A percentile compares a stretch with the other conserved stretches of the same genome.
Evolutionary conservation across 2,888 invertebrate genomes (phyloP).

Genomic region (Drosophila greeni): DNA sequence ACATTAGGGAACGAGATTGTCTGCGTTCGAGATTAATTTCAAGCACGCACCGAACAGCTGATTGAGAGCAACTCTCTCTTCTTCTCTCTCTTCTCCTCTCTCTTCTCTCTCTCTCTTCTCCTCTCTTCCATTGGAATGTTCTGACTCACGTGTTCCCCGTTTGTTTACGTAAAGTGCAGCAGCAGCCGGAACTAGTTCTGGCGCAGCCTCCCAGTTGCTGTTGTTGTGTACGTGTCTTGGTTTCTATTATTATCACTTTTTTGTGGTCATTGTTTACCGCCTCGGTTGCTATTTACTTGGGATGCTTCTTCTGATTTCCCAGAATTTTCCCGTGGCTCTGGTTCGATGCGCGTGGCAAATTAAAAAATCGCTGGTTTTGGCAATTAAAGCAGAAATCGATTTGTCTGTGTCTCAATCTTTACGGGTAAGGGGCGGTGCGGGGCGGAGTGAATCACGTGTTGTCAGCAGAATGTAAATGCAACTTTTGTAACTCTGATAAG

Average conservation of each 20-base stretch:
- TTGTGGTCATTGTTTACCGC: constrained; percentile 15
- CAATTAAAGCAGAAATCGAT: constrained; percentile 62
- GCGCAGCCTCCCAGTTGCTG: background rate
- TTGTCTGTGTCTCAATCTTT: constrained; percentile 40
- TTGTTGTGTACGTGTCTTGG: constrained; percentile 43
- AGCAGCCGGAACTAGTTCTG: constrained; percentile 30
- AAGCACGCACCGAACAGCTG: constrained; percentile 43
- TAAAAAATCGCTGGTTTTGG: constrained; percentile 36
- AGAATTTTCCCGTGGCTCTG: constrained; percentile 30
- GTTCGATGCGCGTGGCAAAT: constrained; percentile 40
- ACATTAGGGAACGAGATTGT: constrained; percentile 20
- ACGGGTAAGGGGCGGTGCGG: background rate
- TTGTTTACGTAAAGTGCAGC: constrained; percentile 37
- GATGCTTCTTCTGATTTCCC: constrained; percentile 23
- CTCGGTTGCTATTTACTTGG: constrained; percentile 34
- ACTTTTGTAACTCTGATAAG: background rate
- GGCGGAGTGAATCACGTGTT: constrained; percentile 47
- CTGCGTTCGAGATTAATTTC: constrained; percentile 26
- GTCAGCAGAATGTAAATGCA: constrained; percentile 6
- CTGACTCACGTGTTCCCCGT: constrained; percentile 20
- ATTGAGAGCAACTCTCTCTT: background rate
- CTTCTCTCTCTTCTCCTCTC: too few relatives aligned
- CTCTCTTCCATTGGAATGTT: too few relatives aligned
- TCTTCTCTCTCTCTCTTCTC: too few relatives aligned
- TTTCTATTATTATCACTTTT: constrained; percentile 37